Evolutionary conservation across 1,140 invertebrate genomes (phyloP), one percentile per base, ranked within the genome.

Genomic region (Cyclargus thomasi): DNA sequence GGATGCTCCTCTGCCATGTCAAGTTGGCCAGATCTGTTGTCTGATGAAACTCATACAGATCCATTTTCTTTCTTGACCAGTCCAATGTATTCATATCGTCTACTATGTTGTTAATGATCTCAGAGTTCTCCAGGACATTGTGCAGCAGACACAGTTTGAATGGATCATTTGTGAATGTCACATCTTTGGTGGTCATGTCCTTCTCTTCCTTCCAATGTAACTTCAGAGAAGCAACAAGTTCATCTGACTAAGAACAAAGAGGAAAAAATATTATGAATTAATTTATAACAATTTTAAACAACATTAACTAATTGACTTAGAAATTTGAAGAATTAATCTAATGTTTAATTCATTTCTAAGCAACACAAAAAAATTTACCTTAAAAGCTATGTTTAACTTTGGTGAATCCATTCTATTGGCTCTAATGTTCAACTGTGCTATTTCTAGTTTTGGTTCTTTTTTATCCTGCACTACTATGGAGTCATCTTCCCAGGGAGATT

Each of bases 31-130:
- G 81, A 76, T 95, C 94, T 11, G 87, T 88, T 3, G 93, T 94
- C 79, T 95, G 94, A 69, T 94, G 93, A 79, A 95, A 95, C 80
- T 95, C 93, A 77, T 95, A 95, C 0, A 95, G 80, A 73, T 95
- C 94, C 90, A 94, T 93, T 68, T 92, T 93, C 68, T 93, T 92
- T 35, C 91, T 86, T 23, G 91, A 92, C 92, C 93, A 94, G 35
- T 93, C 90, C n/a, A 94, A 74, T n/a, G 93, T 90, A 70, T 93
- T 93, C 79, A 94, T 92, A 72, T 94, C 92, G 22, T 93, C 89
- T 64, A 93, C 88, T 35, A 94, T 90, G 66, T 93, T 90, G 57
- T 93, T 90, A 39, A 94, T 91, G 20, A 93, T 90, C 16, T 88
- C 80, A 0, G 86, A 70, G 67, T 91, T 91, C 2, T 81, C 81